These are phyloP conservation scores for Nephrocerus scutellatus DNA, from an alignment of 2,888 invertebrate genomes.

Conservation along the genomic window DNA sequence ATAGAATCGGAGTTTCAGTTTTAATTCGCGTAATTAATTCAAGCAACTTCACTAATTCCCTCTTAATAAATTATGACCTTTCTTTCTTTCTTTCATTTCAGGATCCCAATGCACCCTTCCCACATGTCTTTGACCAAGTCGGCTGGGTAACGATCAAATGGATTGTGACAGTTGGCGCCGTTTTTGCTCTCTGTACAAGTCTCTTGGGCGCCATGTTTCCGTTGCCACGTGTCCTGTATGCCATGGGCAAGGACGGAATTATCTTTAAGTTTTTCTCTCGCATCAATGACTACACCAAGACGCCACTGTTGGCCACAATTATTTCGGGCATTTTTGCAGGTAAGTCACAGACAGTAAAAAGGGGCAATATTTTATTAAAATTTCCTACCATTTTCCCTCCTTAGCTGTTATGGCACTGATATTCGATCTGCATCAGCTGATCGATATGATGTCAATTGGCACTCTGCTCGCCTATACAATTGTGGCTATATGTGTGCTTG, in stretches of 20 bases:
- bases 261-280: conserved; percentile 65
- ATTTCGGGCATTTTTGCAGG: conserved; percentile 71
- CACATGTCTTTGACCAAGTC: conserved; percentile 70
- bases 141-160: conserved; percentile 74
- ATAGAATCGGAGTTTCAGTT: too few species aligned
- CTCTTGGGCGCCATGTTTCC: conserved; percentile 84
- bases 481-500: conserved; percentile 81
- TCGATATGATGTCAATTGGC: conserved; percentile 96
- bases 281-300: conserved; percentile 67
- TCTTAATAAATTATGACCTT: neutral
- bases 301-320: conserved; percentile 70
- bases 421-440: conserved; percentile 84
- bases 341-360: too few species aligned
- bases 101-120: conserved; percentile 80
- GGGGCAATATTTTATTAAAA: too few species aligned
- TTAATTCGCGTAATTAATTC: neutral
- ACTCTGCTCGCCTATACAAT: conserved; percentile 86
- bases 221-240: conserved; percentile 77
- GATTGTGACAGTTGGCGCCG: conserved; percentile 85
- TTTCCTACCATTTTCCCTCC: conserved; percentile 29
- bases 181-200: conserved; percentile 85
- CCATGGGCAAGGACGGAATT: conserved; percentile 85
- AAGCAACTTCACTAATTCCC: neutral
- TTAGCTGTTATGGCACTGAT: conserved; percentile 74
- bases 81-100: conserved; percentile 42